These are phyloP conservation scores for Oenanthe melanoleuca DNA, from an alignment of 2,113 vertebrate genomes.

Conservation along the genomic window DNA sequence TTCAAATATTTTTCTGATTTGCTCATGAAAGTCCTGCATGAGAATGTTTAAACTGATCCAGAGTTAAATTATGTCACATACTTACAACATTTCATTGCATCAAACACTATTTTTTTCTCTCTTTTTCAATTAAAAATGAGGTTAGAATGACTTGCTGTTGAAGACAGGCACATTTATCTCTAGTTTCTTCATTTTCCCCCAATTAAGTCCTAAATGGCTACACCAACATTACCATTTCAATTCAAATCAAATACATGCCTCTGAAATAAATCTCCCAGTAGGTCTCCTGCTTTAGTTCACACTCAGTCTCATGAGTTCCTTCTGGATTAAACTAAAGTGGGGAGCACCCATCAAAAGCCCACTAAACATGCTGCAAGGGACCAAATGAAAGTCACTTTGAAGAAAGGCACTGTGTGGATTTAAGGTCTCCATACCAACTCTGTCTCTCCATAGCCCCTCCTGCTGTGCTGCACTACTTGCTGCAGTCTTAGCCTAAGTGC, in stretches of 20 bases:
- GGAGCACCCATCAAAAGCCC: neutral
- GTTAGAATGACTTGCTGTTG: neutral
- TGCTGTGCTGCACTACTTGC: neutral
- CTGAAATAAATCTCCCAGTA: neutral
- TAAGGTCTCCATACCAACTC: neutral
- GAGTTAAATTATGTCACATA: neutral
- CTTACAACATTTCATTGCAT: neutral
- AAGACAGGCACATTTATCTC: neutral
- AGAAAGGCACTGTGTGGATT: neutral
- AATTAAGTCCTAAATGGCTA: neutral
- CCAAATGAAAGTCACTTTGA: neutral
- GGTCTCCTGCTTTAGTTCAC: neutral
- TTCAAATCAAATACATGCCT: neutral
- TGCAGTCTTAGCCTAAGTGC: neutral
- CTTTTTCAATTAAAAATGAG: neutral
- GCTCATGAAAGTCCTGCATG: neutral
- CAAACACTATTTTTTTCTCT: neutral
- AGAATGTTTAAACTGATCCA: neutral
- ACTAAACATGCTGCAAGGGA: neutral
- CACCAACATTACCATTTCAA: neutral
- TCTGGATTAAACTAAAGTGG: neutral
- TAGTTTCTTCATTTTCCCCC: neutral
- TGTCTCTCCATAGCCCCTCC: neutral
- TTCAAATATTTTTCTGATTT: neutral
- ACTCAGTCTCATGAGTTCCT: neutral